These are phyloP conservation scores for Agrochola litura DNA, from an alignment of 2,888 invertebrate genomes.

Conservation along the genomic window DNA sequence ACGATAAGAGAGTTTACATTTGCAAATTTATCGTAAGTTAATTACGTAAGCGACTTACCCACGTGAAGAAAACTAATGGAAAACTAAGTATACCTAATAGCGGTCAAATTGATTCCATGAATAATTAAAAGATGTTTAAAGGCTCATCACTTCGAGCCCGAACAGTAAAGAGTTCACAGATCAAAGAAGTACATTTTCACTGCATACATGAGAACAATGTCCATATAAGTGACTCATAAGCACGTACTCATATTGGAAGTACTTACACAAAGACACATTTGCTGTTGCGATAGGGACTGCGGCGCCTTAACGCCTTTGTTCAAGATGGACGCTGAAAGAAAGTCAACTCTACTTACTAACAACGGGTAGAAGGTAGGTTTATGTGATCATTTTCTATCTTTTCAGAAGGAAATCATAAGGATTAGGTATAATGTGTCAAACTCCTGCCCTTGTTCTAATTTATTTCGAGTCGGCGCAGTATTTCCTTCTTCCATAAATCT, in stretches of 20 bases:
- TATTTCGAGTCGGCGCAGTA: no score
- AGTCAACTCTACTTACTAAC: neutral
- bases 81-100: no score
- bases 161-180: slow-evolving; percentile 49
- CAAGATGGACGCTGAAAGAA: slow-evolving; percentile 8
- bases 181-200: slow-evolving; percentile 30
- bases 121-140: slow-evolving; percentile 11
- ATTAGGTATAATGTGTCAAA: no score
- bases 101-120: neutral
- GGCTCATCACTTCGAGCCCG: slow-evolving; percentile 7
- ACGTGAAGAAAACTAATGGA: no score
- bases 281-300: slow-evolving; percentile 46
- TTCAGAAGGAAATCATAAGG: no score
- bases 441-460: no score
- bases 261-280: slow-evolving; percentile 54
- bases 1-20: no score
- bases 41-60: no score
- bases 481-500: no score
- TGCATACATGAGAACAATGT: slow-evolving; percentile 53
- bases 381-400: no score
- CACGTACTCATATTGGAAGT: slow-evolving; percentile 21
- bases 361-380: no score
- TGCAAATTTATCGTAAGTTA: no score
- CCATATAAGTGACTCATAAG: slow-evolving; percentile 58
- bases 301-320: slow-evolving; percentile 53